Base-by-base conservation (phyloP, 2,888 invertebrate genomes). In the Nemapogon koenigi region DNA sequence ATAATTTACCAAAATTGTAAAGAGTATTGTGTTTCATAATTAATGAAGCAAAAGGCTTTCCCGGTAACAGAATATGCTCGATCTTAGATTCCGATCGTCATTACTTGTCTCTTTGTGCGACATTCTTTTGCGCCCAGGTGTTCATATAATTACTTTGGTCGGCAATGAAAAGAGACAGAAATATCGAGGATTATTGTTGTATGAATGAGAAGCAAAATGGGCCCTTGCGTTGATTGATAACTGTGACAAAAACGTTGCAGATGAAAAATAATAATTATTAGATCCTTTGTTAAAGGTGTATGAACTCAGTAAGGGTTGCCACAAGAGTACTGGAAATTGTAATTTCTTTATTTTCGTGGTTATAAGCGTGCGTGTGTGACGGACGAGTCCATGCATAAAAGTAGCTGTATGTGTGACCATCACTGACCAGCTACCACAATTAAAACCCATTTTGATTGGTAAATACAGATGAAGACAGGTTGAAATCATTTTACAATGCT, bases 241-340 rank as follows among this genome's bases (percentile, higher is more conserved):
- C 79, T 79, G 78, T 76, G 79, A 79, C 80, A 80, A 78, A 76
- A 78, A 78, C 71, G 78, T 65, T 66, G 66, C 75, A 75, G 75
- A 78, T 75, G 76, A 78, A 75, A 75, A 78, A 78, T 76, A 78
- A 78, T 78, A 71, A 78, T 78, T 76, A 78, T 76, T 71, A 62
- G 59, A 48, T 61, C 73, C 64, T 70, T 78, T 78, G 78, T 78
- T 69, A 70, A 62, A 67, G 57, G 65, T 60, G 64, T 62, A 70
- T 63, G 65, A 69, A 63, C 62, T 59, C n/a, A 26, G 7, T 57
- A 45, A 78, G 76, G 76, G 76, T 62, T 75, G 62, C 50, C 49
- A 44, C 16, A 35, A 11, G 3, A 10, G 38, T 10, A 13, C 8
- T 16, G 4, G n/a, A n/a, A n/a, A n/a, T n/a, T n/a, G n/a, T 27